phyloP scores from a whole-genome alignment of 2,888 invertebrate species.

The Tuta absoluta region DNA sequence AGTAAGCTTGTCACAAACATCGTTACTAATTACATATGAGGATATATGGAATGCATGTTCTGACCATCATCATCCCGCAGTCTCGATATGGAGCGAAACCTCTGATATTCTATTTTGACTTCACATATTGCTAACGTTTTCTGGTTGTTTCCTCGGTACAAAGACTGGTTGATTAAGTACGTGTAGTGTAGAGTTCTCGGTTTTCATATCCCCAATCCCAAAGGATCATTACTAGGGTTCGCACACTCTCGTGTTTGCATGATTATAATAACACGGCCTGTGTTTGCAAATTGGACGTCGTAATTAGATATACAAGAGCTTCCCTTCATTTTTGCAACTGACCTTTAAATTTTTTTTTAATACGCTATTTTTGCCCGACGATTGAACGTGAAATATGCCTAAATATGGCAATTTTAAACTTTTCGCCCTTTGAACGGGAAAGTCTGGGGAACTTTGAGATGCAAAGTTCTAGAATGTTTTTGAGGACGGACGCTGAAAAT shows the following conservation, averaged over 20 bases:
- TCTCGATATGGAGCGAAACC: constrained; percentile 3
- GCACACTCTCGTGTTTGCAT: constrained; percentile 12
- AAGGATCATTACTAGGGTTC: neutral
- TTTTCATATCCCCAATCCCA: constrained; percentile 13
- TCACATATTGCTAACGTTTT: constrained; percentile 10
- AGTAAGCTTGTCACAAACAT: too few species aligned
- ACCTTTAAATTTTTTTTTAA: neutral
- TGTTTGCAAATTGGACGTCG: constrained; percentile 1
- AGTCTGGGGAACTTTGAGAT: constrained; percentile 12
- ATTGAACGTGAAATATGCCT: constrained; percentile 22
- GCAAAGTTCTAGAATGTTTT: constrained; percentile 14
- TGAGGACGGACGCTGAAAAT: neutral
- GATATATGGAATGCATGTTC: too few species aligned
- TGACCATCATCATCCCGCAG: neutral
- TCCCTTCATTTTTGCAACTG: neutral
- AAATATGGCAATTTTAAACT: constrained; percentile 25
- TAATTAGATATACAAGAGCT: neutral
- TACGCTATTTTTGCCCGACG: neutral
- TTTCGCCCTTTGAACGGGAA: constrained; percentile 8
- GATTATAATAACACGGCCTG: neutral
- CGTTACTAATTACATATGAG: too few species aligned
- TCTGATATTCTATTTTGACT: neutral
- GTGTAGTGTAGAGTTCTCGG: constrained; percentile 9
- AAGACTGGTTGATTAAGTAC: constrained; percentile 14
- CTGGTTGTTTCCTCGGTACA: neutral